Base-by-base conservation (phyloP, 2,113 vertebrate genomes). In the Lagopus leucura region DNA sequence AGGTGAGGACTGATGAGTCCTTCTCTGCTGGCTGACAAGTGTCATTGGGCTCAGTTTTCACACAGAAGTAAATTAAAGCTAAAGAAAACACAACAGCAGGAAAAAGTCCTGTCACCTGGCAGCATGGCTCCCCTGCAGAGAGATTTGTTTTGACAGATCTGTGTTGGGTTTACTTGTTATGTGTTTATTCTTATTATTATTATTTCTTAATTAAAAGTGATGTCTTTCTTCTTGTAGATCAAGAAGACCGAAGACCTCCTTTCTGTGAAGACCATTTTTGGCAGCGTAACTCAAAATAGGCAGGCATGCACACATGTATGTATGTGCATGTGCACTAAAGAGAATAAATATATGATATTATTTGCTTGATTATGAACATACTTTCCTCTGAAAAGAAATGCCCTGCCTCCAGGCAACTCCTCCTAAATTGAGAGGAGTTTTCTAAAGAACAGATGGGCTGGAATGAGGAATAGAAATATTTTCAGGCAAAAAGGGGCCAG, bases 401-500 rank as follows among this genome's bases (percentile, higher is more conserved):
- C 91, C 79, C 91, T 92, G 87, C 87, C 89, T 94, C 76, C 65
- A 95, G 42, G 15, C 42, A 43, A 43, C 42, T 43, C 42, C 42
- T 43, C 16, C 42, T 43, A 95, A 96, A 92, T 69, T 88, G 75
- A 70, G 86, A 90, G 71, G 85, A 94, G 79, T 95, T 92, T 92
- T 92, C 82, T 86, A 85, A 96, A 88, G 91, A 96, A 88, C 96
- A 96, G 93, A 96, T 97, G 96, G 89, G 45, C 79, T 94, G 94
- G 95, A 96, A 94, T 75, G 93, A 96, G 94, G 89, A 95, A 86
- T 72, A 95, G 91, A 95, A 95, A 95, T 97, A 94, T 94, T 96
- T 97, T 96, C 95, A 95, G 89, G 95, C 89, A 91, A 66, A 96
- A 87, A 91, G 65, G 65, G 82, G 43, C 88, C 1, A 7, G 73